Base-by-base conservation (phyloP, 2,888 invertebrate species). In the Pristionchus arcanus region DNA sequence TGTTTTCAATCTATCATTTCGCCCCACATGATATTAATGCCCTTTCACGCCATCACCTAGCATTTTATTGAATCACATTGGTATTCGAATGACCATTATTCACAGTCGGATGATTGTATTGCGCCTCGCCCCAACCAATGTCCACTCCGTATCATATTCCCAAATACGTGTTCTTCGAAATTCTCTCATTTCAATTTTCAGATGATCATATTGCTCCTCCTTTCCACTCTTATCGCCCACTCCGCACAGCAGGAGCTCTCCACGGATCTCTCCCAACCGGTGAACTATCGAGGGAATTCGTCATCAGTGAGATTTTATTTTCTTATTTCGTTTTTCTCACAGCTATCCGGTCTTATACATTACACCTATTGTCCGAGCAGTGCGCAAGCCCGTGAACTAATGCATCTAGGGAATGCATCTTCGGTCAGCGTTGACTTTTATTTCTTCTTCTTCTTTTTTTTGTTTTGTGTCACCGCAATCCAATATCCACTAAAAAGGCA, bases 131-230 rank as follows among this genome's bases (percentile, higher is more conserved):
- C n/a, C n/a, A n/a, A 66, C 9, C 42, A 42, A 42, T 42, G 42
- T 9, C 42, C 42, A 42, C 3, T 42, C 42, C 66, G 11, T 66
- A 21, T n/a, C 66, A 28, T 66, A 5, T 28, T 66, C 66, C n/a
- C 19, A 19, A 55, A 16, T 2, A 55, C 13, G 13, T 19, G 19
- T 21, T 66, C 25, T 28, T 63, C 63, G 25, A 71, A 71, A 34
- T 28, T 1, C 11, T 13, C 31, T 28, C 9, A 63, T 28, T 4
- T 11, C 31, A 19, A 28, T 74, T 74, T 34, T 1, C 25, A 81
- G 81, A 81, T 81, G 81, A 81, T 81, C 28, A 28, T 81, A 53
- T 81, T 49, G 28, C 49, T 81, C 15, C 81, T 68, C 4, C 31
- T 81, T 4, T 13, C 81, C 81, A 16, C 37, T 19, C 37, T 81